Evolutionary conservation across 2,797 vertebrate species (phyloP).

Genomic region (Gymnoscopelus braueri): DNA sequence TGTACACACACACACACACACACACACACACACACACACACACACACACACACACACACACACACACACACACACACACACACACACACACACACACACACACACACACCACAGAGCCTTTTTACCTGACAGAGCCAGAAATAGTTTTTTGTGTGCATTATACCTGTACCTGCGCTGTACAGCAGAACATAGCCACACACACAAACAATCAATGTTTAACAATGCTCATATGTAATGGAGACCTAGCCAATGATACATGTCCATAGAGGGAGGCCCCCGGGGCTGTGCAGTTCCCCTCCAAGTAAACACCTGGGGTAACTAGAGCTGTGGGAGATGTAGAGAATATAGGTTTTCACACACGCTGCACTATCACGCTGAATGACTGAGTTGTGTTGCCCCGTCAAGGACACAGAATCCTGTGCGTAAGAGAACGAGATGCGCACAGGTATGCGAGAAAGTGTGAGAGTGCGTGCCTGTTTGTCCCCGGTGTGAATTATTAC

Average conservation of each 20-base stretch:
- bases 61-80: background rate
- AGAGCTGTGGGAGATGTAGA: no score
- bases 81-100: background rate
- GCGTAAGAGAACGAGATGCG: no score
- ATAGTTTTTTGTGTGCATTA: background rate
- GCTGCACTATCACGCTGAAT: no score
- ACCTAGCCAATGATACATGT: slow-evolving; percentile 18
- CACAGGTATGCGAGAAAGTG: background rate
- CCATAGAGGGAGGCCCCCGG: background rate
- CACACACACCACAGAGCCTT: background rate
- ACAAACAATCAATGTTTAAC: background rate
- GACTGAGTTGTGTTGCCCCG: no score
- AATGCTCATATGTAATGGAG: slow-evolving; percentile 4
- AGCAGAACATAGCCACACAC: background rate
- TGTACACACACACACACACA: background rate
- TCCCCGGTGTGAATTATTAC: slow-evolving; percentile 60
- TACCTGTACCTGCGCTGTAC: background rate
- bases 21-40: background rate
- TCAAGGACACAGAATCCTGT: no score
- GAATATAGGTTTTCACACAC: no score
- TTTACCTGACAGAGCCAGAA: no score
- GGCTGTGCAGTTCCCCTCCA: no score
- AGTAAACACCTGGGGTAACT: no score
- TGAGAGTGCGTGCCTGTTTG: slow-evolving; percentile 16
- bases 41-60: background rate